Evolutionary conservation across 1,140 invertebrate species (phyloP), one percentile per base, ranked within the genome.

Genomic region (Atta texana): DNA sequence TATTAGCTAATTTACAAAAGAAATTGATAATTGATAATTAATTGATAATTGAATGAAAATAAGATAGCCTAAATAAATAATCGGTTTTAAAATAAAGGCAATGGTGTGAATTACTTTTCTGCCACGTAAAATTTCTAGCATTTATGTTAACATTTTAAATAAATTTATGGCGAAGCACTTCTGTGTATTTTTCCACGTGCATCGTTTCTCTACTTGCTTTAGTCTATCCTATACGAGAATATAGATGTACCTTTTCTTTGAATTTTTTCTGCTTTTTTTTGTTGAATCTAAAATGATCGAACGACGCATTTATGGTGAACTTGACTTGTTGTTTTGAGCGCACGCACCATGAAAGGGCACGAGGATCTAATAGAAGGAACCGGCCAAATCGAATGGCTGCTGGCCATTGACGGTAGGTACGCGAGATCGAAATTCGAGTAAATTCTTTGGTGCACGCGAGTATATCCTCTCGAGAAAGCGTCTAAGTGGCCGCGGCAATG

Each of bases 401-500:
- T 55, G 78, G 68, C 80, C 53, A 82, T 82, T 82, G 80, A 82
- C 55, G 68, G 39, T 80, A 68, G 68, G 39, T 80, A 68, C 63
- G 86, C 61, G 88, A 82, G 78, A 90, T 90, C 82, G 90, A 88
- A 90, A 90, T 75, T 88, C 82, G 90, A 90, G 89, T 63, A 75
- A 87, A 72, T 90, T 72, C 75, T 74, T 74, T 34, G 74, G 74
- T 85, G 68, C 53, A 66, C 63, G 28, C 51, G 74, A 28, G 61
- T 57, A 69, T 31, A 71, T 44, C 24, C 64, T 86, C 71, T 34
- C 64, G 64, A 85, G 89, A 91, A 93, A 92, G 75, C 90, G 80
- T 82, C 89, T 90, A 92, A 93, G 93, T 94, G 93, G 92, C 92
- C 87, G 78, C 91, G 89, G 90, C 85, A 89, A 87, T 88, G 89